Base-by-base conservation (phyloP, 2,888 invertebrate species). In the Automeris io region DNA sequence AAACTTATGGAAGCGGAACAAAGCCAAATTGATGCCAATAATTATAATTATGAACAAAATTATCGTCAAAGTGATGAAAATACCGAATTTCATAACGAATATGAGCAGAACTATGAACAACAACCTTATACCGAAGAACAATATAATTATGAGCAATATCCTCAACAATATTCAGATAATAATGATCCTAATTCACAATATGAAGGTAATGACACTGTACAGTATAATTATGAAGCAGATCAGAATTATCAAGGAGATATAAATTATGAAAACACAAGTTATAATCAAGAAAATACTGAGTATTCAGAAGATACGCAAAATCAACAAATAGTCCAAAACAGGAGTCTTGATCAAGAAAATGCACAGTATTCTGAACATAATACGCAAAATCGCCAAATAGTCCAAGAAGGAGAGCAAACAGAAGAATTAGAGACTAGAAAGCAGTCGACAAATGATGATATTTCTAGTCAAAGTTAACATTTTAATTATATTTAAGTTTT, bases 391-490 rank as follows among this genome's bases (percentile, higher is more conserved):
- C 51, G 57, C 21, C 42, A 54, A 32, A 42, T 46, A 31, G 40
- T 45, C 29, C 45, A 48, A 12, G 40, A 51, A 13, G 42, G 43
- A 47, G 54, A 46, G 33, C 40, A 42, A 24, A 40, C 42, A 19
- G 39, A 29, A 35, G 37, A 37, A 31, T 32, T 41, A 37, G 66
- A 60, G 46, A 61, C 43, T 29, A 61, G 60, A 55, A 53, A 61
- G 47, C 49, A 60, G 51, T 46, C 60, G 51, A 65, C 66, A 48
- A 66, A 59, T 35, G 65, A 70, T 45, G 68, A 66, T 47, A 40
- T 63, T 51, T 51, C 56, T 49, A 70, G 59, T 62, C 67, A 79
- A 60, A 83, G 82, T 75, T 83, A 83, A 72, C 79, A 60, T 57
- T 43, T 46, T 62, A 54, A 43, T 47, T 54, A 53, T 39, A 40